Evolutionary conservation across 2,888 invertebrate genomes (phyloP), one percentile per base, ranked within the genome.

Genomic region (Melitaea athalia): DNA sequence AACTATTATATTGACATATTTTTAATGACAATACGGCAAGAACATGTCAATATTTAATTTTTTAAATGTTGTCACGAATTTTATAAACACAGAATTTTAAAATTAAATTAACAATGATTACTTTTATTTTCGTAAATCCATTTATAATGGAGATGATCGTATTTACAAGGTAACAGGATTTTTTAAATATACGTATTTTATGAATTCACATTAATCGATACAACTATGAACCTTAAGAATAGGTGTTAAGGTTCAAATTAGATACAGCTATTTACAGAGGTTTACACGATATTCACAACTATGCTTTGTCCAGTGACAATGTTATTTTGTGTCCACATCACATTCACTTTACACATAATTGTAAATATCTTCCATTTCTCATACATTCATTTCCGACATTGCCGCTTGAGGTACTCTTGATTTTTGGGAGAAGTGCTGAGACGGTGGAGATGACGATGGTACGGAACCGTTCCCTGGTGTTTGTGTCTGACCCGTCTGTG

Each of bases 351-450:
- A 92, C 83, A 92, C 92, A 91, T 92, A 92, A 90, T 92, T 92
- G 91, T 92, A 92, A 92, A 92, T 92, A 92, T 92, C 92, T 77
- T 92, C 92, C 87, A 92, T 93, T 76, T 93, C 93, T 97, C 97
- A 97, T 95, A 97, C 97, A 81, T 97, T 94, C 97, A 97, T 97
- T 90, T 97, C 97, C 73, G 96, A 96, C 94, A 97, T 97, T 17
- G 96, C 96, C 69, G 96, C 96, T 86, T 96, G 96, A 55, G 96
- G 96, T 75, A 96, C 95, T 80, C 95, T 83, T 10, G 92, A 87
- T 74, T 90, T 94, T 84, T 95, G 94, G 12, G 85, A 81, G 75
- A 90, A 92, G 74, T 91, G 88, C 45, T 88, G 88, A 0, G 86
- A 79, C 0, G 89, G 94, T 73, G 89, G 94, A 73, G 88, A 94